A percentile compares a stretch with the other conserved stretches of the same genome.
Conservation (phyloP, 2,888 invertebrate species). For the Argynnis bischoffii region DNA sequence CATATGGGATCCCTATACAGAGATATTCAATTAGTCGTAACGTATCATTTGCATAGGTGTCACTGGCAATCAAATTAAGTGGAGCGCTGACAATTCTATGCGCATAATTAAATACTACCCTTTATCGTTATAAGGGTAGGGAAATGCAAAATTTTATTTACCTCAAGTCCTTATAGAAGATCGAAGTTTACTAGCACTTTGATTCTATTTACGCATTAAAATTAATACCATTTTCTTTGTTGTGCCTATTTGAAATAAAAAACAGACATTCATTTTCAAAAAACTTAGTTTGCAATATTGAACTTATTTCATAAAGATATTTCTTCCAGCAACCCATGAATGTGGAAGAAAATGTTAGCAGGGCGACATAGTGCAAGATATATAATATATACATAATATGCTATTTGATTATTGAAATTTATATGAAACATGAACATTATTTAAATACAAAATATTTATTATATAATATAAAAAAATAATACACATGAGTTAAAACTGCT, state of each 20-base stretch:
- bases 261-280: no score
- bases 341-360: no score
- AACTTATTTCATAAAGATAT: no score
- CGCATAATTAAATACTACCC: slow-evolving; percentile 75
- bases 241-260: neutral
- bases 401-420: no score
- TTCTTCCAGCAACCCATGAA: no score
- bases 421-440: no score
- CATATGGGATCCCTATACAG: slow-evolving; percentile 63
- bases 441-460: no score
- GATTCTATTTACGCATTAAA: neutral
- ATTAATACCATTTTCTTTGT: neutral
- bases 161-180: slow-evolving; percentile 11
- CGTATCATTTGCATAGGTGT: slow-evolving; percentile 79
- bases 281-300: no score
- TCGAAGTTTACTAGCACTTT: neutral
- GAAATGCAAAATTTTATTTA: slow-evolving; percentile 46
- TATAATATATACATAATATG: no score
- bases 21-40: slow-evolving; percentile 77
- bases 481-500: no score
- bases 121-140: slow-evolving; percentile 55
- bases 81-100: slow-evolving; percentile 64
- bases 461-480: no score
- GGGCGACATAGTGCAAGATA: no score
- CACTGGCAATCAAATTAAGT: slow-evolving; percentile 76